Conservation (phyloP, 2,113 vertebrate species). For the Onychorhynchus coronatus region DNA sequence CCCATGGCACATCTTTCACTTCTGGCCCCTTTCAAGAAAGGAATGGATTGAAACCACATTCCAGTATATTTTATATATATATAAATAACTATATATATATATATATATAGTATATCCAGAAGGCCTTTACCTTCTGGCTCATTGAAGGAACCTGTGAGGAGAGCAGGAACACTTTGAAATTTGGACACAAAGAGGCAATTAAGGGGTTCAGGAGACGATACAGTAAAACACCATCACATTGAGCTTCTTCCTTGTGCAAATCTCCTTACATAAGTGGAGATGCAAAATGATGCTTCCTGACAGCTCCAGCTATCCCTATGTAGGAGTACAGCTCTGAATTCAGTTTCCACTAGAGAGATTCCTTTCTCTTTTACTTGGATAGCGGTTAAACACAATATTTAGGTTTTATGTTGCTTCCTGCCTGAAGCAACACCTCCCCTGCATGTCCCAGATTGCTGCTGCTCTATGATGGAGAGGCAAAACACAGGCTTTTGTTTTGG, state of each 20-base stretch:
- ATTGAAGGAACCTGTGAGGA: not conserved
- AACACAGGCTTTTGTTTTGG: not conserved
- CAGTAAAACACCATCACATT: not conserved
- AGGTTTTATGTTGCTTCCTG: not conserved
- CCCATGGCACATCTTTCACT: not conserved
- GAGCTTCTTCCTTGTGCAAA: not conserved
- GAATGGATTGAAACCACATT: no score
- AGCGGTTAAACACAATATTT: not conserved
- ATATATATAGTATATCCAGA: no score
- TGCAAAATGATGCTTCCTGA: not conserved
- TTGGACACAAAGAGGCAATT: not conserved
- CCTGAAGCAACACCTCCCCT: not conserved
- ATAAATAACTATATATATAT: no score
- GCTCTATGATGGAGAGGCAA: not conserved
- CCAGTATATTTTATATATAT: no score
- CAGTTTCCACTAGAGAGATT: not conserved
- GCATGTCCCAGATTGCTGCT: not conserved
- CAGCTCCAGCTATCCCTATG: not conserved
- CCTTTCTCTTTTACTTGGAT: not conserved
- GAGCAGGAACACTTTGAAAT: not conserved
- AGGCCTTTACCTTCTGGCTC: not conserved
- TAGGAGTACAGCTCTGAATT: not conserved
- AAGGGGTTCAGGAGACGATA: not conserved
- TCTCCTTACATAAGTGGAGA: not conserved
- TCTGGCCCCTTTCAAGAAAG: not conserved